Percentiles rank a stretch among this genome's conserved stretches.
Evolutionary conservation across 1,140 invertebrate genomes (phyloP).

Genomic region (Oscheius sp.): DNA sequence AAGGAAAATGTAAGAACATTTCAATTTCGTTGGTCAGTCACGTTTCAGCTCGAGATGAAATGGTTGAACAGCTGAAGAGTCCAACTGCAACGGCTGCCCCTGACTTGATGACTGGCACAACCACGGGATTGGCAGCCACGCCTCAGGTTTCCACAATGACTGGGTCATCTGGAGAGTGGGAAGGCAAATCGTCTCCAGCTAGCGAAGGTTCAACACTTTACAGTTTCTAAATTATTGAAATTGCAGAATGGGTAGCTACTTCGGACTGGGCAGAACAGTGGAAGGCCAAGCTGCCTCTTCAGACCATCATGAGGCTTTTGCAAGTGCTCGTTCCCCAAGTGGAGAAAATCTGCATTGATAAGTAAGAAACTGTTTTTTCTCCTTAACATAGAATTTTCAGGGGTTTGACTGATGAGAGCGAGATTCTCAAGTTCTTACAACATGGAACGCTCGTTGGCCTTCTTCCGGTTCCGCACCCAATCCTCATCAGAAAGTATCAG

Average conservation of each 20-base stretch:
- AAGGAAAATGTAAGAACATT: constrained; percentile 24
- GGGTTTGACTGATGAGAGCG: constrained; percentile 97
- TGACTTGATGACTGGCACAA: constrained; percentile 8
- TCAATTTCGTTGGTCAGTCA: constrained; percentile 60
- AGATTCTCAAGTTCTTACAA: constrained; percentile 97
- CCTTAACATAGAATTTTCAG: constrained; percentile 65
- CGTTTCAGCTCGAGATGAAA: constrained; percentile 40
- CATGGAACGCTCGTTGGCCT: constrained; percentile 96
- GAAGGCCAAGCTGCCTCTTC: constrained; percentile 92
- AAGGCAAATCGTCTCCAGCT: background rate
- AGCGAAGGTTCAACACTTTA: background rate
- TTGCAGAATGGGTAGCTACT: constrained; percentile 74
- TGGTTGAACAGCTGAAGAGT: constrained; percentile 37
- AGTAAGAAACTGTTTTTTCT: constrained; percentile 68
- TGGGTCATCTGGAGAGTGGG: constrained; percentile 10
- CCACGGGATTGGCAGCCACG: constrained; percentile 23
- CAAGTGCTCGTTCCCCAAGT: constrained; percentile 99
- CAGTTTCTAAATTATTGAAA: background rate
- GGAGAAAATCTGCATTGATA: constrained; percentile 99
- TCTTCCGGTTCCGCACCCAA: constrained; percentile 96
- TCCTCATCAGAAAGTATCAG: constrained; percentile 96
- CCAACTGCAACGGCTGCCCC: constrained; percentile 21
- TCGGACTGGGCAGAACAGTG: constrained; percentile 89
- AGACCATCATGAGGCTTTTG: constrained; percentile 95
- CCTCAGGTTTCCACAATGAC: constrained; percentile 25